Evolutionary conservation across 2,113 vertebrate genomes (phyloP).

Genomic region (Cnemophilus loriae): DNA sequence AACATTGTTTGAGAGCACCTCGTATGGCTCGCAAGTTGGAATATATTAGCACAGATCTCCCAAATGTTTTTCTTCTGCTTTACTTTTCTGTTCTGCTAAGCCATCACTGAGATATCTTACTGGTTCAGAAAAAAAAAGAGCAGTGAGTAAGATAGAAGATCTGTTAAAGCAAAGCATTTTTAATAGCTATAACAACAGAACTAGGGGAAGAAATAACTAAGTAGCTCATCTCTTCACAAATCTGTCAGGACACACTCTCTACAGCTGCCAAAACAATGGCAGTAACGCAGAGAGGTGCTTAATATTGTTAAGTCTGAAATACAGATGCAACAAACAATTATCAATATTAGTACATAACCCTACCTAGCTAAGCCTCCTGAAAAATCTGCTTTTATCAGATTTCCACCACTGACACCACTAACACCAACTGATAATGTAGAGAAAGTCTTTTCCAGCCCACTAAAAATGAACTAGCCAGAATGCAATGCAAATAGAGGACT

Average conservation of each 20-base stretch:
- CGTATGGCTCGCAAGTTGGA: background rate
- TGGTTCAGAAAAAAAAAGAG: background rate
- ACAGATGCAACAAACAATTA: background rate
- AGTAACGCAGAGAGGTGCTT: background rate
- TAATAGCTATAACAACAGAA: background rate
- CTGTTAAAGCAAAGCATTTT: background rate
- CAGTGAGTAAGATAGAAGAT: background rate
- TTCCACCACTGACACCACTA: background rate
- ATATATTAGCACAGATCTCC: background rate
- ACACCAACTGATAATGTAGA: background rate
- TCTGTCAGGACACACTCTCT: background rate
- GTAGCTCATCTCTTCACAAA: background rate
- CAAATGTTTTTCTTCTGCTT: background rate
- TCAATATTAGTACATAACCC: background rate
- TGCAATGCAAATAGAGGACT: background rate
- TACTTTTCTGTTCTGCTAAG: background rate
- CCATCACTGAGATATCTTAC: background rate
- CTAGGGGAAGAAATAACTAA: background rate
- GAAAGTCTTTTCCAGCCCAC: background rate
- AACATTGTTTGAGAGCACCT: background rate
- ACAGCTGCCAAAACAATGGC: slow-evolving; percentile 4
- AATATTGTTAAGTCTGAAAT: background rate
- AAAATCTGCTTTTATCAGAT: slow-evolving; percentile 3
- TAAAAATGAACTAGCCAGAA: background rate
- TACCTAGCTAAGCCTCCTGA: background rate